Conservation (phyloP, 2,888 invertebrate genomes). For the Caenorhabditis virilis region DNA sequence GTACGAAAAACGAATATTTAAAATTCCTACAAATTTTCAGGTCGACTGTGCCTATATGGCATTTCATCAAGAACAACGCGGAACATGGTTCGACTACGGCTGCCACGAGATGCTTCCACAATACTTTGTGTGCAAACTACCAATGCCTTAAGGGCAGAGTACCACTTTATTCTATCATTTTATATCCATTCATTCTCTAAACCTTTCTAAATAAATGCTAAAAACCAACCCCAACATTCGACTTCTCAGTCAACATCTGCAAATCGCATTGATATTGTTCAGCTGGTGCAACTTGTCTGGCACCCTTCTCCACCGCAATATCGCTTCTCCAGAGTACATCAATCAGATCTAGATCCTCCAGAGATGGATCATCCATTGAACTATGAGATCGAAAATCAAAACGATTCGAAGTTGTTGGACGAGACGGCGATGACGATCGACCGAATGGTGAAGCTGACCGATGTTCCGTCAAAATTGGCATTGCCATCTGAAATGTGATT, state of each 20-base stretch:
- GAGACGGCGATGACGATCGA: conserved; percentile 14
- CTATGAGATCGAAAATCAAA: conserved; percentile 1
- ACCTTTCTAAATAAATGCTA: background rate
- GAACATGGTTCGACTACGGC: conserved; percentile 67
- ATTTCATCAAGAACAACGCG: conserved; percentile 62
- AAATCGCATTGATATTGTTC: conserved; percentile 62
- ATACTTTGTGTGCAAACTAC: conserved; percentile 62
- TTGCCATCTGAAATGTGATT: conserved; percentile 4
- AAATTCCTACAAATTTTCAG: too few species aligned
- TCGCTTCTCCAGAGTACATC: conserved; percentile 67
- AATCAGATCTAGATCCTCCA: conserved; percentile 66
- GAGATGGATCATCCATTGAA: conserved; percentile 1
- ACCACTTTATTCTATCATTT: background rate
- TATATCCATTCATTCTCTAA: background rate
- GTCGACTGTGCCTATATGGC: conserved; percentile 66
- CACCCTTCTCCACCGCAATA: conserved; percentile 51
- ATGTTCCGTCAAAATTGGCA: conserved; percentile 45
- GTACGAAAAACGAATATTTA: too few species aligned
- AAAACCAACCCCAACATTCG: conserved; percentile 35
- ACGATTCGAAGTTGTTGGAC: conserved; percentile 16
- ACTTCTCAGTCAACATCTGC: conserved; percentile 61
- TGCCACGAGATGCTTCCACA: conserved; percentile 62
- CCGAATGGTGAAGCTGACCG: conserved; percentile 19
- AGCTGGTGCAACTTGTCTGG: conserved; percentile 30
- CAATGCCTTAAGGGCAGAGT: conserved; percentile 47